Base-by-base conservation (phyloP, 1,140 invertebrate species). In the Lutraria rhynchaena region DNA sequence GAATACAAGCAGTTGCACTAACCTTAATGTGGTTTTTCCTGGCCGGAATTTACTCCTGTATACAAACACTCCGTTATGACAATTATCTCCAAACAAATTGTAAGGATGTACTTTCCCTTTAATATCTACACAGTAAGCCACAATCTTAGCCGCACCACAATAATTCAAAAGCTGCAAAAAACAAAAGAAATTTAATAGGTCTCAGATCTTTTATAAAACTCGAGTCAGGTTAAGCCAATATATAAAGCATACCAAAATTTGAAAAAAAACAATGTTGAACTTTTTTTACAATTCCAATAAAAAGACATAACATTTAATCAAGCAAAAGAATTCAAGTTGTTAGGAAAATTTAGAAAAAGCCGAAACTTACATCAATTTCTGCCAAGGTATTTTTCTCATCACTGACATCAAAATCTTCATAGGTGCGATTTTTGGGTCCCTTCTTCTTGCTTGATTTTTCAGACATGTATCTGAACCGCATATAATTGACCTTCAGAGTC, bases 41-140 rank as follows among this genome's bases (percentile, higher is more conserved):
- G 7, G 24, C 31, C 41, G 44, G 5, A 67, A 49, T 49, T 31
- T 49, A 15, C 17, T 46, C 27, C 17, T 67, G 22, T 9, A 1
- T 2, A 71, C 53, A 57, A 51, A 71, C 3, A 71, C 53, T 9
- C 69, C 69, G 1, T 24, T 22, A 17, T 71, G 13, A 71, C 69
- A 71, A 1, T 19, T 35, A 11, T 71, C 69, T 4, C 69, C 69
- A 71, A 55, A 71, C 31, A 71, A 41, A 24, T 71, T 71, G 19
- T 71, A 71, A 3, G 69, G 69, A 41, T 71, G 69, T n/a, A 71
- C 9, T 22, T 71, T 55, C n/a, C 69, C 69, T 11, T 41, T 35
- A 22, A 15, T 24, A 13, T 53, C 49, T 17, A 55, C 46, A 35
- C 69, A 71, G n/a, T 35, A 57, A n/a, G 49, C 49, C 11, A 71